Base-by-base conservation (phyloP, 2,113 vertebrate genomes). In the Cnemophilus loriae region DNA sequence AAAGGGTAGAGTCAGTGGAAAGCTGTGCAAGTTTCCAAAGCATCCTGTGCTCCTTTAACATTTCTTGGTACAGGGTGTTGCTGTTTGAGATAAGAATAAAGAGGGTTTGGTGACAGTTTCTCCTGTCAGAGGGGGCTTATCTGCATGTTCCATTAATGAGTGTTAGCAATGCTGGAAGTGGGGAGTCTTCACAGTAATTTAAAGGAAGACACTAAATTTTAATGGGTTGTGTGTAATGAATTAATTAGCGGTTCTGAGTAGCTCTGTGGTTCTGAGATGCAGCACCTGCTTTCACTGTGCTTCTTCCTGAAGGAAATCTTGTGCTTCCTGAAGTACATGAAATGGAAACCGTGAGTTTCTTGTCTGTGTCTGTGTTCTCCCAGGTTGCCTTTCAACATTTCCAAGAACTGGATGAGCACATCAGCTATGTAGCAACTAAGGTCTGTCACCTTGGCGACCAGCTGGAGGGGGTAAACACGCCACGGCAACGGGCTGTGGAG, bases 361-460 rank as follows among this genome's bases (percentile, higher is more conserved):
- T 97, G 61, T 57, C 55, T 33, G 2, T 95, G 49, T 67, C 79
- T 87, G 27, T 97, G 78, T 97, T 94, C 95, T 97, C 90, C 76
- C 96, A 99, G 99, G 99, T 99, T 97, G 99, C 99, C 91, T 99
- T 99, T 95, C 99, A 99, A 94, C 99, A 99, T 97, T 99, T 99
- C 97, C 99, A 99, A 97, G 99, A 99, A 92, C 98, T 99, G 20
- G 99, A 99, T 95, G 99, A 99, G 93, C 99, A 99, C 90, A 99
- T 99, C 97, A 99, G 99, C 97, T 99, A 99, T 87, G 99, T 99
- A 96, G 99, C 99, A 79, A 99, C 99, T 27, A 99, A 99, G 97
- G 99, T 99, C 95, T 99, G 99, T 97, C 99, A 99, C 98, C 98
- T 99, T 89, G 99, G 99, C 6, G 99, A 99, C 98, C 99, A 99